Evolutionary conservation across 2,113 vertebrate genomes (phyloP).

Genomic region (Aspidoscelis tigris): DNA sequence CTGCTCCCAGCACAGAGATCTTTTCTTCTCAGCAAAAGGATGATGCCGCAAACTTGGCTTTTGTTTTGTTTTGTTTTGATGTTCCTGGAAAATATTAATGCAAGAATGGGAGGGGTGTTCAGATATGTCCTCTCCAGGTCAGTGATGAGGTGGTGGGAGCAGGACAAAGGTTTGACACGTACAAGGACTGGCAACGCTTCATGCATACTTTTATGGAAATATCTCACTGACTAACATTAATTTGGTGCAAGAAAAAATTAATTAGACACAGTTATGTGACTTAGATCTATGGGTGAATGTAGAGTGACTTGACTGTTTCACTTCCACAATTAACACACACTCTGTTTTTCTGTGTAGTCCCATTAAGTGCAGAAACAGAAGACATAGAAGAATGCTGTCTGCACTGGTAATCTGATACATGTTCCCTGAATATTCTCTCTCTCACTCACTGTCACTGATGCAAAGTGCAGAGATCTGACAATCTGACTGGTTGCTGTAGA

Average conservation of each 20-base stretch:
- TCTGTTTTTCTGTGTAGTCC: neutral
- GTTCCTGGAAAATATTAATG: neutral
- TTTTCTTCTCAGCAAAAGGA: neutral
- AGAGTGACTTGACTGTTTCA: neutral
- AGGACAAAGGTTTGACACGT: no score
- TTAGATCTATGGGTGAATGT: neutral
- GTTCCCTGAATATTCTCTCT: neutral
- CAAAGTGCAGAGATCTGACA: neutral
- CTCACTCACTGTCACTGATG: neutral
- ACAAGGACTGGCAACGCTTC: neutral
- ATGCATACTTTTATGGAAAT: neutral
- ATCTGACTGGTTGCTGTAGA: neutral
- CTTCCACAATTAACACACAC: no score
- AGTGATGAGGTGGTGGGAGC: neutral
- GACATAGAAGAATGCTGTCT: neutral
- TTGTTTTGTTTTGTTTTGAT: neutral
- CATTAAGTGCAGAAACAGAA: neutral
- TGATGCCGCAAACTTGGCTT: no score
- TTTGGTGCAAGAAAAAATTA: neutral
- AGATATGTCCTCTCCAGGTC: neutral
- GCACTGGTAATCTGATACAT: neutral
- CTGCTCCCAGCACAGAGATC: fast-evolving
- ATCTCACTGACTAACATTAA: no score
- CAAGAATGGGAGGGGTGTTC: neutral
- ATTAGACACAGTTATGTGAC: neutral